Conservation (phyloP, 2,888 invertebrate genomes). For the Noctua janthina region DNA sequence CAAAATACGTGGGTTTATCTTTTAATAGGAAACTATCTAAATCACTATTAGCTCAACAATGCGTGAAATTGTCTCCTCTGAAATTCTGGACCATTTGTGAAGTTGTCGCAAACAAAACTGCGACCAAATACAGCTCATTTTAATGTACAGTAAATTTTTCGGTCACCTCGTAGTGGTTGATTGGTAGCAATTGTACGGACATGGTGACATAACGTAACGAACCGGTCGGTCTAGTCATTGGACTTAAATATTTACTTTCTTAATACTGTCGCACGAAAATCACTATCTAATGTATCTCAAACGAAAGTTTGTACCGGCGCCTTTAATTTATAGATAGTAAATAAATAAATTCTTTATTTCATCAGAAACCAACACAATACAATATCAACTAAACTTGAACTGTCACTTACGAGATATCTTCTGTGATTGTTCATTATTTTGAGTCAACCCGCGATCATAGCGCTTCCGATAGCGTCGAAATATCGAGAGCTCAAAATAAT, state of each 20-base stretch:
- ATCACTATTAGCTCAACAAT: background rate
- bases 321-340: slow-evolving; percentile 9
- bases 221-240: slow-evolving; percentile 63
- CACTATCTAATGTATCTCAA: slow-evolving; percentile 44
- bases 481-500: too few relatives aligned
- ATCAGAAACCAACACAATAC: too few relatives aligned
- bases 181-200: slow-evolving; percentile 75
- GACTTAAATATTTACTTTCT: slow-evolving; percentile 63
- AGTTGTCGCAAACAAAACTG: slow-evolving; percentile 23
- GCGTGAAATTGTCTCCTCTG: background rate
- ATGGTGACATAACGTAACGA: slow-evolving; percentile 69
- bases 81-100: background rate
- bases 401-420: too few relatives aligned
- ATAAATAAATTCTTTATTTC: too few relatives aligned
- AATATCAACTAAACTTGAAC: too few relatives aligned
- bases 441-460: too few relatives aligned
- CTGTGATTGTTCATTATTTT: too few relatives aligned
- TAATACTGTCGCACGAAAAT: slow-evolving; percentile 42
- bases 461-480: too few relatives aligned
- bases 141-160: slow-evolving; percentile 39
- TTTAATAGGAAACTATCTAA: background rate
- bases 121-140: slow-evolving; percentile 10
- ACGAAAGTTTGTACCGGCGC: slow-evolving; percentile 21
- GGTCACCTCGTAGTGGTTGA: slow-evolving; percentile 66
- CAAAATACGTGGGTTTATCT: background rate